Base-by-base conservation (phyloP, 2,888 invertebrate species). In the Dilophus febrilis region DNA sequence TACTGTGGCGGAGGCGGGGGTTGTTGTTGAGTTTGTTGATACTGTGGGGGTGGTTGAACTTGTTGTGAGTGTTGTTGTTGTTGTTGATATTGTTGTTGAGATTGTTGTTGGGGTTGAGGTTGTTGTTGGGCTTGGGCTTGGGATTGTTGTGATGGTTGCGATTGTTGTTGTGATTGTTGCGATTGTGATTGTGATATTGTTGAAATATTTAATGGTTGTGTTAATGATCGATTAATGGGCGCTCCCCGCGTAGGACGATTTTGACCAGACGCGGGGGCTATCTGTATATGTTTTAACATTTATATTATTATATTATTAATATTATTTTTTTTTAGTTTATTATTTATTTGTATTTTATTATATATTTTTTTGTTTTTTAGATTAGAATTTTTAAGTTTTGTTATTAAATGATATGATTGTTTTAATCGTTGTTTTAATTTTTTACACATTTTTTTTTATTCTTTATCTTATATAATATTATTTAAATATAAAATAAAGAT, bases 181-280 rank as follows among this genome's bases (percentile, higher is more conserved):
- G 14, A 10, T 13, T 26, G 16, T 22, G 4, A 30, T 17, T 40
- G 40, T 28, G 52, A 59, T 50, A 80, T 59, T 41, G 77, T 74
- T 49, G 77, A 70, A 45, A 74, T 72, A 58, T 77, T 77, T 47
- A 77, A 64, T 40, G 77, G 73, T 50, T 75, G 72, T n/a, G n/a
- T n/a, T 51, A 73, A 71, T 35, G 60, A 61, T 43, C 61, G 53
- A 48, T 56, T 49, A 45, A 59, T 58, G 40, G 57, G 45, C 40
- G 48, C 45, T 45, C 48, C 46, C 41, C 49, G 46, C 36, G 48
- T 42, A 30, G 19, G 34, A 10, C 35, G 35, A 7, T 35, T 29
- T 30, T 40, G 40, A 40, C 51, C 51, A 55, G 38, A 52, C 57
- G 61, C 54, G 18, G 64, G 64, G 45, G 49, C 48, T 37, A 51